phyloP scores from a whole-genome alignment of 1,140 invertebrate species.

The Aricia agestis region DNA sequence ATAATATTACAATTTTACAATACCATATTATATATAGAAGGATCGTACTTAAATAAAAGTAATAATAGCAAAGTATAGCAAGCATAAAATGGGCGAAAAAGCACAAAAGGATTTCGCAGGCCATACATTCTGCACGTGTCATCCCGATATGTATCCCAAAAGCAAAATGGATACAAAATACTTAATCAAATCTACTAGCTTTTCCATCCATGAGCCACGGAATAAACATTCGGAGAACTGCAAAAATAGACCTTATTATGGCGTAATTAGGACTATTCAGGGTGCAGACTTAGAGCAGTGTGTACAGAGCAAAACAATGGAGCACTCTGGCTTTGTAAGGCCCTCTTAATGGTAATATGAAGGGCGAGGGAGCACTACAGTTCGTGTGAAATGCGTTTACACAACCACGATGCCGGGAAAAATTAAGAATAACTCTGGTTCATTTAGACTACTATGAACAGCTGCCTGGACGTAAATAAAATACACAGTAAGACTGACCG shows the following conservation, averaged over 20 bases:
- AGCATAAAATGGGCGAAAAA: neutral
- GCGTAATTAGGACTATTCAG: conserved; percentile 18
- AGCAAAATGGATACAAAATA: conserved; percentile 38
- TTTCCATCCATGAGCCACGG: conserved; percentile 30
- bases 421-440: neutral
- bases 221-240: neutral
- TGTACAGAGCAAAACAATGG: conserved; percentile 40
- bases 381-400: conserved; percentile 20
- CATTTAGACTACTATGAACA: no score
- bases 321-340: conserved; percentile 37
- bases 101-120: neutral
- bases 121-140: neutral
- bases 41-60: no score
- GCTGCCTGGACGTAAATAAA: no score
- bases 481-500: no score
- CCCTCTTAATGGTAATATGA: conserved; percentile 51
- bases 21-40: no score
- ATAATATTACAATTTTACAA: no score
- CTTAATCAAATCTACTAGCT: conserved; percentile 52
- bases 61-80: neutral
- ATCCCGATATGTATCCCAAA: neutral
- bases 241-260: conserved; percentile 27
- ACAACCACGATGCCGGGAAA: neutral
- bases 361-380: conserved; percentile 28
- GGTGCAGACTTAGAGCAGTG: conserved; percentile 22